A percentile compares a stretch with the other conserved stretches of the same genome.
Conservation (phyloP, 2,797 vertebrate species). For the Gouania willdenowi region DNA sequence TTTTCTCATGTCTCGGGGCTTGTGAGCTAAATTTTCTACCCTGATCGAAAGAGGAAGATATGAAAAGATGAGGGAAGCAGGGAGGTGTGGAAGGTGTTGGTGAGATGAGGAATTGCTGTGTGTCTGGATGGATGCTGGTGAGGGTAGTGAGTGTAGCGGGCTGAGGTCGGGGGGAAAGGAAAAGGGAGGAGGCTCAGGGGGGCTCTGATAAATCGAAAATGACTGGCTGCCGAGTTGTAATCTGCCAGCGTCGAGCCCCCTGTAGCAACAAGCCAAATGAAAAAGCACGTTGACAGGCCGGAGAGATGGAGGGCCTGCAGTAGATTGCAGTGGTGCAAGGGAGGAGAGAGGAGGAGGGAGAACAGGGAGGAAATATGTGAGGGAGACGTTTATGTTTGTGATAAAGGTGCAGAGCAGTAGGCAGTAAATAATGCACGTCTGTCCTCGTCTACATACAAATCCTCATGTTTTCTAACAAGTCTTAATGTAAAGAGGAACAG, state of each 20-base stretch:
- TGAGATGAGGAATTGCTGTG: slow-evolving; percentile 75
- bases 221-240: slow-evolving; percentile 85
- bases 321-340: slow-evolving; percentile 59
- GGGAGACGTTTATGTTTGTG: slow-evolving; percentile 43
- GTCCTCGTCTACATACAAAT: slow-evolving; percentile 8
- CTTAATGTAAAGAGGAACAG: slow-evolving; percentile 52
- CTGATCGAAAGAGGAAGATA: slow-evolving; percentile 82
- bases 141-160: slow-evolving; percentile 66
- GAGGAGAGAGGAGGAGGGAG: slow-evolving; percentile 19
- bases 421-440: slow-evolving; percentile 38
- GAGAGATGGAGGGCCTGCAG: slow-evolving; percentile 72
- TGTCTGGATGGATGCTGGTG: slow-evolving; percentile 79
- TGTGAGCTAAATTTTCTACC: slow-evolving; percentile 82
- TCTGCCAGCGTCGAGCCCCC: slow-evolving; percentile 80
- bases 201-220: slow-evolving; percentile 86
- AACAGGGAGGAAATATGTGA: slow-evolving; percentile 21
- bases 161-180: slow-evolving; percentile 66
- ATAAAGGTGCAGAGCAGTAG: slow-evolving; percentile 18
- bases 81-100: slow-evolving; percentile 56
- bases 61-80: slow-evolving; percentile 62
- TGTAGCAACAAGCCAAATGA: slow-evolving; percentile 81
- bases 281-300: slow-evolving; percentile 74
- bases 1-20: slow-evolving; percentile 78
- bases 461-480: slow-evolving; percentile 59
- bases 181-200: slow-evolving; percentile 32